phyloP scores from a whole-genome alignment of 1,140 invertebrate genomes.

The Drosophila ambigua region DNA sequence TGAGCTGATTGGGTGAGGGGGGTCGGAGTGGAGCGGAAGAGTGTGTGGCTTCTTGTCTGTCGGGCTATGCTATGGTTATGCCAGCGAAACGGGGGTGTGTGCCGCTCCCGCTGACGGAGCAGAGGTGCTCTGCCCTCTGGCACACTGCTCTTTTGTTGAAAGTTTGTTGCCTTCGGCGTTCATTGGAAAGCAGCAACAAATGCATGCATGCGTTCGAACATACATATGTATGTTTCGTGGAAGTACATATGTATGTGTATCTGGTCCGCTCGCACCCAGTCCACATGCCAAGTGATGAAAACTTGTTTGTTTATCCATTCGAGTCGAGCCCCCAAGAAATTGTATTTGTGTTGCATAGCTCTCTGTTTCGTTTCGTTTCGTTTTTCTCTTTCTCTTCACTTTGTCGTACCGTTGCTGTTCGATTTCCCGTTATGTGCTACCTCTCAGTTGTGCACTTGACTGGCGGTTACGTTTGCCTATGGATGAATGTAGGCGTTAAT shows the following conservation, averaged over 20 bases:
- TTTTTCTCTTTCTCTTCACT: slow-evolving; percentile 32
- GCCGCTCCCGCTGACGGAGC: not conserved
- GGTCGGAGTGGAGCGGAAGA: not conserved
- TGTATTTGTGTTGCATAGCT: slow-evolving; percentile 37
- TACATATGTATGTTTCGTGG: too few species aligned
- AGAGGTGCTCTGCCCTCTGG: not conserved
- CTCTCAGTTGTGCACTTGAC: slow-evolving; percentile 44
- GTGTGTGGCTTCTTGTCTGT: slow-evolving; percentile 6
- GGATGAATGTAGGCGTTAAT: too few species aligned
- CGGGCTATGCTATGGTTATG: slow-evolving; percentile 15
- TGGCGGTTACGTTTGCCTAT: slow-evolving; percentile 22
- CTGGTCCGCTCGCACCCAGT: too few species aligned
- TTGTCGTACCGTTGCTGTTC: slow-evolving; percentile 25
- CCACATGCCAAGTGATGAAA: not conserved
- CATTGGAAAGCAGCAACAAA: slow-evolving; percentile 30
- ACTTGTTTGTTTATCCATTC: slow-evolving; percentile 48
- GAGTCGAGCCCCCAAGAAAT: slow-evolving; percentile 53
- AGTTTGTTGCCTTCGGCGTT: slow-evolving; percentile 40
- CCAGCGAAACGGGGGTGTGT: slow-evolving; percentile 44
- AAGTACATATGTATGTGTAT: too few species aligned
- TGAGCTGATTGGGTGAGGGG: not conserved
- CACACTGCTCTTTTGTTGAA: slow-evolving; percentile 18
- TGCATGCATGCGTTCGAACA: not conserved
- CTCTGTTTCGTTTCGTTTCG: slow-evolving; percentile 21
- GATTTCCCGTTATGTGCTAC: slow-evolving; percentile 33